Percentiles rank a stretch among this genome's conserved stretches.
Evolutionary conservation across 2,888 invertebrate species (phyloP).

Genomic region (Pristionchus arcanus): DNA sequence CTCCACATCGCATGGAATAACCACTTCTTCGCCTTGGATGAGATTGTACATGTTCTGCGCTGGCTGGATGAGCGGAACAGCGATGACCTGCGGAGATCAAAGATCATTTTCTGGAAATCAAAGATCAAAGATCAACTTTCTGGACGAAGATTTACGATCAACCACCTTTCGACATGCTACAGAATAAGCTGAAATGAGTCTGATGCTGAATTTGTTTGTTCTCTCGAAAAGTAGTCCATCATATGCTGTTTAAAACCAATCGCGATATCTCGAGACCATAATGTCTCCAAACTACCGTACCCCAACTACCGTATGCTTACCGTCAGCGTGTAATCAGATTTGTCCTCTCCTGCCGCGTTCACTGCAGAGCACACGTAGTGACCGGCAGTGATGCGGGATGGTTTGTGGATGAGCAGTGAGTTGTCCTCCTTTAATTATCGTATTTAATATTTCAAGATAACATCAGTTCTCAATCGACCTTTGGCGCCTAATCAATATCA

Average conservation of each 20-base stretch:
- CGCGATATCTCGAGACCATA: no score
- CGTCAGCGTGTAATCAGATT: constrained; percentile 60
- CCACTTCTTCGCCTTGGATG: constrained; percentile 71
- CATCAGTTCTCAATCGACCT: neutral
- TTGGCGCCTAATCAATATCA: no score
- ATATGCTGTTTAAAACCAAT: no score
- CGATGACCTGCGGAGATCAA: constrained; percentile 59
- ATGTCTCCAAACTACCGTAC: no score
- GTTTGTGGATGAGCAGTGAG: constrained; percentile 70
- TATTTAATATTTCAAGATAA: neutral
- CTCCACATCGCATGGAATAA: constrained; percentile 73
- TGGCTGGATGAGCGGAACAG: constrained; percentile 70
- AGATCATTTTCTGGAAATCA: neutral
- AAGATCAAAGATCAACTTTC: neutral
- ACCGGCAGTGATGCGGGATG: constrained; percentile 77
- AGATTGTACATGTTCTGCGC: constrained; percentile 76
- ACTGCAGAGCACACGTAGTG: constrained; percentile 84
- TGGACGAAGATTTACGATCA: neutral
- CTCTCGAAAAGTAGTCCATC: no score
- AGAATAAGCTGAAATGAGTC: no score
- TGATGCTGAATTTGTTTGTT: no score
- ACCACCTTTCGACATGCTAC: no score
- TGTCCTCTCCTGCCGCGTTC: constrained; percentile 84
- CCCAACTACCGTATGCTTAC: neutral
- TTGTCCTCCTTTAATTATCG: constrained; percentile 69